A percentile compares a stretch with the other conserved stretches of the same genome.
phyloP scores from a whole-genome alignment of 2,888 invertebrate genomes.

The Drosophila affinis region DNA sequence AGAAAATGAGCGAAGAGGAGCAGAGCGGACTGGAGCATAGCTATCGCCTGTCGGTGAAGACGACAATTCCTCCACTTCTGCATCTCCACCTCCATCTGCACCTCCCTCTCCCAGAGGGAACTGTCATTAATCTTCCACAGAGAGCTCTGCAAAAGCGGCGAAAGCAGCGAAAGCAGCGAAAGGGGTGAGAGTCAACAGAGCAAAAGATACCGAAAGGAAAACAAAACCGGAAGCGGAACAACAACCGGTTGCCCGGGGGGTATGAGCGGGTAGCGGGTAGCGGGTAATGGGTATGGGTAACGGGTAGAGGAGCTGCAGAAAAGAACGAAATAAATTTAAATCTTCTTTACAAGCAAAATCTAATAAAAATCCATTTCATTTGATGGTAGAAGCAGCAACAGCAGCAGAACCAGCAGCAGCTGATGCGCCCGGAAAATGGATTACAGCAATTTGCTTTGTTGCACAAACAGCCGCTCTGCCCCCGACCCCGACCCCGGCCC shows the following conservation, averaged over 20 bases:
- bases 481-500: not conserved
- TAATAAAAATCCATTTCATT: constrained; percentile 77
- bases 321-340: constrained; percentile 70
- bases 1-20: not conserved
- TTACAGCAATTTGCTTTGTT: constrained; percentile 77
- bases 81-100: not conserved
- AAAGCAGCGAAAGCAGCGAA: constrained; percentile 28
- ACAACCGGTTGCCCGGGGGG: constrained; percentile 27
- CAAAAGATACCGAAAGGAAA: constrained; percentile 41
- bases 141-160: not conserved
- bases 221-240: constrained; percentile 26
- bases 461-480: constrained; percentile 62
- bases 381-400: constrained; percentile 44
- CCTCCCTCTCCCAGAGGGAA: not conserved
- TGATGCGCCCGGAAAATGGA: constrained; percentile 75
- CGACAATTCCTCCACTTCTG: not conserved
- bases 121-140: constrained; percentile 40
- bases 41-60: not conserved
- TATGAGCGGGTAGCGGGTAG: constrained; percentile 17
- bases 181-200: constrained; percentile 41
- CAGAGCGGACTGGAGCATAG: not conserved
- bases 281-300: constrained; percentile 19
- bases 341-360: constrained; percentile 71
- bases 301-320: not conserved
- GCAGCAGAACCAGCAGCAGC: constrained; percentile 57